Conservation (phyloP, 1,140 invertebrate species). For the Hycleus phaleratus region DNA sequence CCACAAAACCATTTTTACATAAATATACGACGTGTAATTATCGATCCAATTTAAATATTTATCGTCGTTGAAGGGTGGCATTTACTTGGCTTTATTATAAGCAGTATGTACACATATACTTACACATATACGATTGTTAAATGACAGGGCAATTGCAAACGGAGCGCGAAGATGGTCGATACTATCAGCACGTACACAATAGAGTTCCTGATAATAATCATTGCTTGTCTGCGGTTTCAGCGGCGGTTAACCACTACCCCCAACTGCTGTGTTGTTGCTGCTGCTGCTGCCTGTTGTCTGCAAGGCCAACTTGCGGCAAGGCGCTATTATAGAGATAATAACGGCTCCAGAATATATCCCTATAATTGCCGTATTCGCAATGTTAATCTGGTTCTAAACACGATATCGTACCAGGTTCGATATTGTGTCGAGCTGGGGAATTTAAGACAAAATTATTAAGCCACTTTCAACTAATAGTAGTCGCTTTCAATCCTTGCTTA, state of each 20-base stretch:
- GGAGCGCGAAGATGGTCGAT: constrained; percentile 14
- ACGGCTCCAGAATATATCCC: constrained; percentile 29
- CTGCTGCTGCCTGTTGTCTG: constrained; percentile 17
- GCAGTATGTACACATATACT: too few relatives aligned
- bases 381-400: constrained; percentile 25
- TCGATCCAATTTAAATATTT: too few relatives aligned
- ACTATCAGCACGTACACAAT: constrained; percentile 14
- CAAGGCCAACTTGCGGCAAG: constrained; percentile 25
- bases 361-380: constrained; percentile 30
- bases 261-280: constrained; percentile 10
- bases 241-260: constrained; percentile 27
- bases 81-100: background rate
- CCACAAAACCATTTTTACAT: too few relatives aligned
- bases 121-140: background rate
- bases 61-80: background rate
- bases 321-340: constrained; percentile 31
- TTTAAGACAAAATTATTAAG: background rate
- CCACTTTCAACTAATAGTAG: too few relatives aligned
- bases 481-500: too few relatives aligned
- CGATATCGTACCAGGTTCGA: constrained; percentile 14
- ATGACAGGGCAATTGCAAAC: constrained; percentile 10
- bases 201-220: constrained; percentile 22
- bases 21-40: too few relatives aligned
- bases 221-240: constrained; percentile 28
- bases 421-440: background rate